Percentiles rank a stretch among this genome's conserved stretches.
phyloP scores from a whole-genome alignment of 2,113 vertebrate genomes.

The Pygoscelis antarcticus region DNA sequence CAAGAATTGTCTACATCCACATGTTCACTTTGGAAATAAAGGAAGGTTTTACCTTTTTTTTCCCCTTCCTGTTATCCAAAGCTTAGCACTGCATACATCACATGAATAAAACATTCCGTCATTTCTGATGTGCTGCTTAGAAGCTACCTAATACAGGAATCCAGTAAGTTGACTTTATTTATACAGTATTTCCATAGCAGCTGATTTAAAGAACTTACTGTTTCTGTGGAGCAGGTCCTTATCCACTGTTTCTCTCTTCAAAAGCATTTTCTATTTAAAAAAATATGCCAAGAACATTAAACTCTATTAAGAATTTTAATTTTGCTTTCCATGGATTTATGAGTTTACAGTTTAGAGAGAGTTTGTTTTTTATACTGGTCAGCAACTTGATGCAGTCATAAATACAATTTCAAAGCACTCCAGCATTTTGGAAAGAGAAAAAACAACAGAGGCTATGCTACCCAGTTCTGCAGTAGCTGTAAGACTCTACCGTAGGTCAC shows the following conservation, averaged over 20 bases:
- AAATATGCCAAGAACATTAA: not conserved
- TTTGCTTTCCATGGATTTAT: not conserved
- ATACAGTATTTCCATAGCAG: not conserved
- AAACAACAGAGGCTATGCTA: not conserved
- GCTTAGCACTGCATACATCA: not conserved
- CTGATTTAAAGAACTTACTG: not conserved
- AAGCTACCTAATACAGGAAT: not conserved
- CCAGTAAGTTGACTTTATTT: not conserved
- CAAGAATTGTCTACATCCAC: not conserved
- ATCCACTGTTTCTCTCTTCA: not conserved
- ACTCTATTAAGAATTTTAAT: not conserved
- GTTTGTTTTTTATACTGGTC: not conserved
- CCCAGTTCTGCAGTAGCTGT: not conserved
- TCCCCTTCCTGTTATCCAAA: not conserved
- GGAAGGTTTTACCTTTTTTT: not conserved
- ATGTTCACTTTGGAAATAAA: not conserved
- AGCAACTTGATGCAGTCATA: not conserved
- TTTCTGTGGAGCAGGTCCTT: not conserved
- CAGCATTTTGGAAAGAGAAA: not conserved
- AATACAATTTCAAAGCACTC: not conserved
- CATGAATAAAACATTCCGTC: constrained; percentile 5
- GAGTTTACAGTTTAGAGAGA: not conserved
- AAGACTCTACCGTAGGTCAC: not conserved
- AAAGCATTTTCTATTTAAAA: not conserved
- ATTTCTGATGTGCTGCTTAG: not conserved